Evolutionary conservation across 2,797 vertebrate genomes (phyloP), one percentile per base, ranked within the genome.

Genomic region (Sparus aurata): DNA sequence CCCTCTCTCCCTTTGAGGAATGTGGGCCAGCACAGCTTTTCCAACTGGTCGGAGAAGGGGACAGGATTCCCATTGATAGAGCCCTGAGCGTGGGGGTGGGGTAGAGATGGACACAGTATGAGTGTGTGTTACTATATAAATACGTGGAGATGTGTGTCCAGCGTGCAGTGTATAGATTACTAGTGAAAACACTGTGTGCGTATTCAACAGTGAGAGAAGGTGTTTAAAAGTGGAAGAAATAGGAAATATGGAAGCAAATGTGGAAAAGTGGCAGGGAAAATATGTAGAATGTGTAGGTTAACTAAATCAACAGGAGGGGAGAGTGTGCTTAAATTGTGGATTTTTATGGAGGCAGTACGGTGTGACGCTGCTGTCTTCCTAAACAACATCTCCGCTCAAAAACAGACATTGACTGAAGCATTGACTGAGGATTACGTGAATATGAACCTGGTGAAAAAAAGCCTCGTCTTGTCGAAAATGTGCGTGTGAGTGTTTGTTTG

Each of bases 21-120:
- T 96, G 92, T 91, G 80, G 87, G 87, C 90, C 89, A 87, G 91
- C 79, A 47, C 66, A 45, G 83, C 84, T 94, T 92, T 94, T 95
- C 93, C 94, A 94, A 93, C 89, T 83, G 83, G 81, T 86, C 54
- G 63, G 84, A 83, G 87, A 87, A 85, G 84, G 87, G 93, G 92
- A 96, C 95, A 96, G 92, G 91, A 95, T 94, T 95, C 93, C 94
- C 94, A 96, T 96, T 96, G 95, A 95, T 96, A 84, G 92, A 77
- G 76, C 75, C 52, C 70, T 59, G 79, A 68, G 83, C 1, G 38
- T 89, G 86, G 92, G 92, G 92, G 90, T 80, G 61, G 92, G 85
- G 87, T 83, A 81, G 77, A 66, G 89, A 91, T 89, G 90, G 88
- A 89, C 86, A 82, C 90, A 72, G 71, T 82, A 69, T 52, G 72